phyloP scores from a whole-genome alignment of 2,113 vertebrate genomes.

The Cacatua alba region DNA sequence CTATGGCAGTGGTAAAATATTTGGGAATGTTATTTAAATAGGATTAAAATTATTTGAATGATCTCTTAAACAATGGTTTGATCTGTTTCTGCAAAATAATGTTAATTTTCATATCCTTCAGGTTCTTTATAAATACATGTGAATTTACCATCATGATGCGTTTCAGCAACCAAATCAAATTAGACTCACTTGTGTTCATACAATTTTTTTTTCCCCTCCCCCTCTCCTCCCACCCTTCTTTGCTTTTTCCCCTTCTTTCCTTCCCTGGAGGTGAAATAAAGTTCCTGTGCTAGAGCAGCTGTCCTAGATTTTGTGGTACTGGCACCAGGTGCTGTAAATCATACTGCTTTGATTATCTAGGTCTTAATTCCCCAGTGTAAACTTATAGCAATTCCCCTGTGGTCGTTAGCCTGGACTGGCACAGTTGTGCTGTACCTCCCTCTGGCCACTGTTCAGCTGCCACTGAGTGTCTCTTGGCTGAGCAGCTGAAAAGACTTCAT shows the following conservation, averaged over 20 bases:
- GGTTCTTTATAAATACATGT: neutral
- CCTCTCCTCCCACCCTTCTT: accelerated
- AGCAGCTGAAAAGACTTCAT: neutral
- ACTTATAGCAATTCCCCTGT: neutral
- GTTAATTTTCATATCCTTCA: neutral
- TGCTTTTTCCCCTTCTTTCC: accelerated
- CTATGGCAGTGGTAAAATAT: neutral
- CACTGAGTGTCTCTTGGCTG: neutral
- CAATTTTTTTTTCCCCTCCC: too few species aligned
- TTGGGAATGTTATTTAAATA: neutral
- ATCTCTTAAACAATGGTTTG: neutral
- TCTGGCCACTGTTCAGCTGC: neutral
- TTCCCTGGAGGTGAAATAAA: neutral
- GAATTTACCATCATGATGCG: neutral
- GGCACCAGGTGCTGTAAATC: too few species aligned
- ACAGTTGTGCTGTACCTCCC: neutral
- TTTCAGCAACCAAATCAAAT: neutral
- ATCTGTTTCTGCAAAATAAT: neutral
- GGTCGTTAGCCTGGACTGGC: neutral
- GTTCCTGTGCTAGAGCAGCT: neutral
- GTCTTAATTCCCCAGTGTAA: neutral
- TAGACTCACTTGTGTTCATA: neutral
- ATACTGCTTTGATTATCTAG: too few species aligned
- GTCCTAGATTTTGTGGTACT: too few species aligned
- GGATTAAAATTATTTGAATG: neutral